Evolutionary conservation across 2,113 vertebrate genomes (phyloP).

Genomic region (Protomyctophum bolini): DNA sequence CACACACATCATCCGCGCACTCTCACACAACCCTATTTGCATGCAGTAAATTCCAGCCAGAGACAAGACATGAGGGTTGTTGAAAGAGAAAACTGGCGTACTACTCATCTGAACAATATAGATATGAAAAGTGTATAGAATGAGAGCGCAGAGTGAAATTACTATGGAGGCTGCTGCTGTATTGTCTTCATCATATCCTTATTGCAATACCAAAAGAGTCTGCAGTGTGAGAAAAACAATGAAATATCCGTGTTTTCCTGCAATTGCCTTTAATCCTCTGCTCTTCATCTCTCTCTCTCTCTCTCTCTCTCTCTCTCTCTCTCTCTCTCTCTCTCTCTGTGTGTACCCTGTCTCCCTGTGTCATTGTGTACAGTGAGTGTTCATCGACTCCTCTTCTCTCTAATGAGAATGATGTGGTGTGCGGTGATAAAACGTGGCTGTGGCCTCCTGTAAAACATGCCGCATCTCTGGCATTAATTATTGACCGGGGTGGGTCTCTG

Average conservation of each 20-base stretch:
- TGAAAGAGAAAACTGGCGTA: neutral
- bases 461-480: slow-evolving; percentile 69
- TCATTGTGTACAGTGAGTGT: slow-evolving; percentile 45
- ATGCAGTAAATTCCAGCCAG: slow-evolving; percentile 93
- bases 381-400: slow-evolving; percentile 52
- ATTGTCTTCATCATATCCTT: too few relatives aligned
- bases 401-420: slow-evolving; percentile 67
- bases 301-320: neutral
- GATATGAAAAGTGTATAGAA: neutral
- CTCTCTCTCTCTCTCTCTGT: neutral
- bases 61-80: slow-evolving; percentile 78
- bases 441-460: slow-evolving; percentile 68
- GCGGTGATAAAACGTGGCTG: slow-evolving; percentile 62
- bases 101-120: slow-evolving; percentile 9
- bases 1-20: slow-evolving; percentile 21
- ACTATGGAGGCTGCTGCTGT: too few relatives aligned
- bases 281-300: neutral
- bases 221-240: neutral
- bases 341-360: slow-evolving; percentile 6
- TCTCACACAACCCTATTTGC: slow-evolving; percentile 88
- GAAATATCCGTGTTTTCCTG: neutral
- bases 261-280: neutral
- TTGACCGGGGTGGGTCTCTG: slow-evolving; percentile 49
- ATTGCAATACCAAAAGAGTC: too few relatives aligned
- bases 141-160: neutral